These are phyloP conservation scores for Troides helena DNA, from an alignment of 2,888 invertebrate species.

Conservation along the genomic window DNA sequence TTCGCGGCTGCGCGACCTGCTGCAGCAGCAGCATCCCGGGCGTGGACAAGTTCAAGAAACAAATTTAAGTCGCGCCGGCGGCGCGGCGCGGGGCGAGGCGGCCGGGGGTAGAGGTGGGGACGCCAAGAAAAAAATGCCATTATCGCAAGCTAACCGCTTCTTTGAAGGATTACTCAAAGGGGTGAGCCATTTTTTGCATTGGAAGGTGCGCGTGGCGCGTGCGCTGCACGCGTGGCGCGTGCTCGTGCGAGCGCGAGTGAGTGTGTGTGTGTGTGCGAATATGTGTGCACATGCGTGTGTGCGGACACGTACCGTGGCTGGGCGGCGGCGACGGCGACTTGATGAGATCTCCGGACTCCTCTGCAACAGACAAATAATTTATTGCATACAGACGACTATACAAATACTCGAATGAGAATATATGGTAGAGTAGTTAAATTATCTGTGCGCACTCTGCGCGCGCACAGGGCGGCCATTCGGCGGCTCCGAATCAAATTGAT, in stretches of 20 bases:
- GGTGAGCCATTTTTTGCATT: slow-evolving; percentile 28
- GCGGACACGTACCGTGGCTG: slow-evolving; percentile 82
- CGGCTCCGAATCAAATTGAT: no score
- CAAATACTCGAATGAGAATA: no score
- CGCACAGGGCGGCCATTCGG: no score
- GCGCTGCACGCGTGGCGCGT: background rate
- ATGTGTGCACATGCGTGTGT: slow-evolving; percentile 14
- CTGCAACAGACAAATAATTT: slow-evolving; percentile 59
- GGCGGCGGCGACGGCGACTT: slow-evolving; percentile 89
- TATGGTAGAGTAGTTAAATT: no score
- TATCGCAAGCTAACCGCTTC: slow-evolving; percentile 19
- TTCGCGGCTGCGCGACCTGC: no score
- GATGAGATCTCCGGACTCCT: slow-evolving; percentile 82
- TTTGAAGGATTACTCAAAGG: slow-evolving; percentile 23
- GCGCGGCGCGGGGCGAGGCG: background rate
- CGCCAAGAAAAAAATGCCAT: slow-evolving; percentile 2
- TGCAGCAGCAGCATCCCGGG: background rate
- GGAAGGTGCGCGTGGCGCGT: slow-evolving; percentile 26
- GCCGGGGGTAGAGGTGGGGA: background rate
- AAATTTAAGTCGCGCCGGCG: background rate
- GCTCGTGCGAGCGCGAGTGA: no score
- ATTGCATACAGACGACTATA: background rate
- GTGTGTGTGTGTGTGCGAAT: background rate
- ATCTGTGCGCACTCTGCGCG: no score
- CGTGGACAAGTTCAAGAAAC: background rate